Evolutionary conservation across 2,113 vertebrate species (phyloP).

Genomic region (Athene cunicularia): DNA sequence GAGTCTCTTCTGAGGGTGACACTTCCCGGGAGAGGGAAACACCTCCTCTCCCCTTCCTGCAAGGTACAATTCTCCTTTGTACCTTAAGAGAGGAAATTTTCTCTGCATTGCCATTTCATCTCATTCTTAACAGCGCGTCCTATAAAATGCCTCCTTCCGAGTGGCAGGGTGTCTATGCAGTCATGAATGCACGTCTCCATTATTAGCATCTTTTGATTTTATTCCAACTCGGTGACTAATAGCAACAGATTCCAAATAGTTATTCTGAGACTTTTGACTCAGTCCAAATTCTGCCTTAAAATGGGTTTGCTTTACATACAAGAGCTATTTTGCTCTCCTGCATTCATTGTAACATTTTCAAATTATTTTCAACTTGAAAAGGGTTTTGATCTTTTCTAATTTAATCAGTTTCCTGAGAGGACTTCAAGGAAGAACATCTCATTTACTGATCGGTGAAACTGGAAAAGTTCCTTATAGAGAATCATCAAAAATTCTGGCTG

Average conservation of each 20-base stretch:
- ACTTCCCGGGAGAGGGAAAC: neutral
- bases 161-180: neutral
- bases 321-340: neutral
- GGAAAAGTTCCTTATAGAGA: neutral
- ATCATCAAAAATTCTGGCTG: neutral
- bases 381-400: neutral
- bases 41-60: neutral
- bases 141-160: neutral
- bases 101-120: neutral
- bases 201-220: neutral
- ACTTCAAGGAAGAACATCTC: neutral
- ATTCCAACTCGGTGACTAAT: constrained; percentile 9
- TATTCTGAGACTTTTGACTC: constrained; percentile 9
- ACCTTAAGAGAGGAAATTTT: neutral
- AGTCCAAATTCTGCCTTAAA: neutral
- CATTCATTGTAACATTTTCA: neutral
- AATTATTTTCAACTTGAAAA: neutral
- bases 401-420: neutral
- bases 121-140: neutral
- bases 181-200: neutral
- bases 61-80: neutral
- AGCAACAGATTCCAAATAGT: neutral
- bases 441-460: neutral
- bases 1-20: neutral
- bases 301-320: neutral